phyloP scores from a whole-genome alignment of 2,888 invertebrate species.

The Mesopsocus fuscifrons region DNA sequence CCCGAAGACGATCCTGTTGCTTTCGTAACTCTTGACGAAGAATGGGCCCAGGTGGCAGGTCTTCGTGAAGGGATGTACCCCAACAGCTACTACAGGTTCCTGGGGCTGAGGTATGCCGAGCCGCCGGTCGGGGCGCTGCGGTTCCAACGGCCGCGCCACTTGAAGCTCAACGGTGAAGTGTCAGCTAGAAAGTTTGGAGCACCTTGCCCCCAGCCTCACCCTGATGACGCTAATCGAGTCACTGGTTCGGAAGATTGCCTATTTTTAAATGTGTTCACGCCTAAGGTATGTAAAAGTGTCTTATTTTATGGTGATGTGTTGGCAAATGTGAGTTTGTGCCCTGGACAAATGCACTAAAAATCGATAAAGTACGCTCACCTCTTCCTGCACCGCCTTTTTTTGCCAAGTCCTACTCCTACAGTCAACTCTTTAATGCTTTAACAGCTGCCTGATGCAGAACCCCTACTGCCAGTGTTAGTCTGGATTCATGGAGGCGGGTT shows the following conservation, averaged over 20 bases:
- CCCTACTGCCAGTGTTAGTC: constrained; percentile 17
- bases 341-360: too few relatives aligned
- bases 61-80: neutral
- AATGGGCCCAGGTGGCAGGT: neutral
- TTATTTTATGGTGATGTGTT: too few relatives aligned
- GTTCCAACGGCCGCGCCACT: neutral
- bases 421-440: too few relatives aligned
- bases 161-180: neutral
- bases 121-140: neutral
- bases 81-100: neutral
- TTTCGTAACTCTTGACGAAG: neutral
- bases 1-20: neutral
- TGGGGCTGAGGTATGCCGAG: neutral
- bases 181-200: neutral
- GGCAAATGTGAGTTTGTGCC: too few relatives aligned
- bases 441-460: constrained; percentile 27
- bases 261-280: neutral
- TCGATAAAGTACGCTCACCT: too few relatives aligned
- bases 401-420: too few relatives aligned
- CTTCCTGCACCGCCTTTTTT: too few relatives aligned
- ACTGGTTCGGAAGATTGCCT: neutral
- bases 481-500: constrained; percentile 14
- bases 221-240: neutral
- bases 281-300: too few relatives aligned
- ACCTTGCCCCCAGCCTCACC: neutral